Evolutionary conservation across 2,888 invertebrate genomes (phyloP).

Genomic region (Drosophila hawaiiensis): DNA sequence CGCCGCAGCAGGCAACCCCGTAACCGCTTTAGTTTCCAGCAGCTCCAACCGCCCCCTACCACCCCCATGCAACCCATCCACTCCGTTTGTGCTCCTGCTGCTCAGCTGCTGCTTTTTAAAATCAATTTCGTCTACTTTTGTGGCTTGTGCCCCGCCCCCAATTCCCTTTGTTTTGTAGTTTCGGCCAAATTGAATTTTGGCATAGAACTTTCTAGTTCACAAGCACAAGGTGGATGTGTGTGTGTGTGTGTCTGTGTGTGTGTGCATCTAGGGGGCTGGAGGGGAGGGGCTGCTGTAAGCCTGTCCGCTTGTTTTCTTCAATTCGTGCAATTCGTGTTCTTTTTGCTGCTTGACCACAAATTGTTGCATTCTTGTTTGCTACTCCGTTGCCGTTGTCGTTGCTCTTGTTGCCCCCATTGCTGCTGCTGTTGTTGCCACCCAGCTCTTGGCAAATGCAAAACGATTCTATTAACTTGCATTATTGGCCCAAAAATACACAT

Average conservation of each 20-base stretch:
- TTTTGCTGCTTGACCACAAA: constrained; percentile 60
- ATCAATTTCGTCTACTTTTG: constrained; percentile 79
- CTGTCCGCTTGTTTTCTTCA: constrained; percentile 49
- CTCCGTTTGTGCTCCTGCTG: background rate
- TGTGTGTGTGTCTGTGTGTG: background rate
- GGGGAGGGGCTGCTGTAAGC: constrained; percentile 1
- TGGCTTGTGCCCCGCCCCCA: constrained; percentile 34
- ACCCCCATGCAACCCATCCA: no score
- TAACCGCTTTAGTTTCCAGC: constrained; percentile 29
- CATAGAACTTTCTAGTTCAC: constrained; percentile 59
- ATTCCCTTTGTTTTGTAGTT: constrained; percentile 71
- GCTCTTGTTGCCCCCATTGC: constrained; percentile 11
- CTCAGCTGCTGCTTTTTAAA: constrained; percentile 70
- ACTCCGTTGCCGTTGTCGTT: constrained; percentile 13
- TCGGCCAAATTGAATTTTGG: constrained; percentile 74
- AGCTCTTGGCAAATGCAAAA: constrained; percentile 36
- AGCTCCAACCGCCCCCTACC: background rate
- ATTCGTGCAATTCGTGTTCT: constrained; percentile 57
- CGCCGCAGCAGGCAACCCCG: constrained; percentile 61
- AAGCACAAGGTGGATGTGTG: background rate
- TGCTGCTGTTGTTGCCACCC: constrained; percentile 1
- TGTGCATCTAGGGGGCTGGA: background rate
- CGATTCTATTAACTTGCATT: constrained; percentile 34
- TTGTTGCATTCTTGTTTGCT: constrained; percentile 60
- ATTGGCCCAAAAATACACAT: constrained; percentile 21